Conservation (phyloP, 1,140 invertebrate genomes). For the Saccostrea glomerata region DNA sequence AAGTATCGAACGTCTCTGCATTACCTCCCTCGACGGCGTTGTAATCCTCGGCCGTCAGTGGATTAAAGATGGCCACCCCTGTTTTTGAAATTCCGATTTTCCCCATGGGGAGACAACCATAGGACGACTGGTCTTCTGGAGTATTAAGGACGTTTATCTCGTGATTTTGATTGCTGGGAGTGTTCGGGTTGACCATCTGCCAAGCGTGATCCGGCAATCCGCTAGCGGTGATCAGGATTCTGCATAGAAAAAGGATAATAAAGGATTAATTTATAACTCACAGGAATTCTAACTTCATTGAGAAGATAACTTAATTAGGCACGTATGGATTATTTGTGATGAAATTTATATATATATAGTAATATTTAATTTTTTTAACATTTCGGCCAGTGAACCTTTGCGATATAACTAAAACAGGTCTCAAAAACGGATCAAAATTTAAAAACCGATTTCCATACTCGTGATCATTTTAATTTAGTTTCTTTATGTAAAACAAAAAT, state of each 20-base stretch:
- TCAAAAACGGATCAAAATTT: too few species aligned
- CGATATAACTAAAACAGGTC: too few species aligned
- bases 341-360: too few species aligned
- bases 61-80: conserved; percentile 51
- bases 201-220: conserved; percentile 51
- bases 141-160: conserved; percentile 40
- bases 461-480: too few species aligned
- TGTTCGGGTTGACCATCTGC: conserved; percentile 48
- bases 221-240: conserved; percentile 26
- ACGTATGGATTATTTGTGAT: too few species aligned
- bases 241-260: background rate
- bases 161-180: conserved; percentile 44
- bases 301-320: too few species aligned
- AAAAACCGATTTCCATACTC: too few species aligned
- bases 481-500: too few species aligned
- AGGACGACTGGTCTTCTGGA: background rate
- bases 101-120: conserved; percentile 45
- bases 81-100: conserved; percentile 49
- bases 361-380: too few species aligned
- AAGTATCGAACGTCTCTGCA: conserved; percentile 49
- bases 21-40: conserved; percentile 49
- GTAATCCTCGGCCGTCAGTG: background rate
- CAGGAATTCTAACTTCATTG: too few species aligned
- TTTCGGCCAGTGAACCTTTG: too few species aligned
- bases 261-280: too few species aligned